phyloP scores from a whole-genome alignment of 2,888 invertebrate genomes.

The Ischnura elegans region DNA sequence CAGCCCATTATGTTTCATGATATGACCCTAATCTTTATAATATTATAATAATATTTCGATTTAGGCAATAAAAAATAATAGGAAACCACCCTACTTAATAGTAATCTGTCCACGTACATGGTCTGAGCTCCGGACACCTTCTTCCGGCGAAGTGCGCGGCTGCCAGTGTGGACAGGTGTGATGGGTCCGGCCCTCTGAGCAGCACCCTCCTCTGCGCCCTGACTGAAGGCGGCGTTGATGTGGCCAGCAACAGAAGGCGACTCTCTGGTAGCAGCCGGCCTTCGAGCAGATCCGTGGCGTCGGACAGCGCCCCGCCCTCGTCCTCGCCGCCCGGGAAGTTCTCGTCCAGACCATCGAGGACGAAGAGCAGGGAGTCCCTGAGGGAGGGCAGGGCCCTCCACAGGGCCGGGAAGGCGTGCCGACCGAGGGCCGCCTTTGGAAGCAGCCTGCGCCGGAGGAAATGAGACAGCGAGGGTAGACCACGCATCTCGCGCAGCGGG shows the following conservation, averaged over 20 bases:
- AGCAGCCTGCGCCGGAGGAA: constrained; percentile 77
- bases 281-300: constrained; percentile 79
- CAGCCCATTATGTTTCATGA: no score
- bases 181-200: constrained; percentile 79
- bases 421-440: constrained; percentile 75
- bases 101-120: no score
- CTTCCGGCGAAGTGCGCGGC: constrained; percentile 77
- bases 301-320: constrained; percentile 77
- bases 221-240: constrained; percentile 76
- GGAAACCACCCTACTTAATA: no score
- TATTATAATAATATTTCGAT: no score
- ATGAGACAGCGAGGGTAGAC: constrained; percentile 75
- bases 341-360: constrained; percentile 80
- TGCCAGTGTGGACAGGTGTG: constrained; percentile 78
- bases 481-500: constrained; percentile 79
- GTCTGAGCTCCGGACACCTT: constrained; percentile 71
- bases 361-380: constrained; percentile 79
- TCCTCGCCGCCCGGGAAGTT: constrained; percentile 74
- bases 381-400: constrained; percentile 78
- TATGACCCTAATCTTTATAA: no score
- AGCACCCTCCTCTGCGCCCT: constrained; percentile 79
- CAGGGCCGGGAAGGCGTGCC: constrained; percentile 76
- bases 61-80: no score
- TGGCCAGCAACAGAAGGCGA: constrained; percentile 79
- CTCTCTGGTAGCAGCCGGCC: constrained; percentile 80